Evolutionary conservation across 1,140 invertebrate species (phyloP).

Genomic region (Pachypeltis micranthus): DNA sequence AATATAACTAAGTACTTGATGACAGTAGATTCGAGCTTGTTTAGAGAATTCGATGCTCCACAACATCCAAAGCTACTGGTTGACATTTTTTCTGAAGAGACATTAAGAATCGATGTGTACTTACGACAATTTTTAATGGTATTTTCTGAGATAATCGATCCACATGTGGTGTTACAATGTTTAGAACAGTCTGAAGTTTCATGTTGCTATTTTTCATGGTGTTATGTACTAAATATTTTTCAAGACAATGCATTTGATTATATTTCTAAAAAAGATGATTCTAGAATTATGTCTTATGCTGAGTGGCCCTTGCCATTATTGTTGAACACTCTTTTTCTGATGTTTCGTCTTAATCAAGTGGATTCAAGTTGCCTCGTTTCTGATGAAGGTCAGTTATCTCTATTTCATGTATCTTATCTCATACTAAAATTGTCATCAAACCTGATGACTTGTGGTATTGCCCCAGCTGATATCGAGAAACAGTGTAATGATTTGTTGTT

Average conservation of each 20-base stretch:
- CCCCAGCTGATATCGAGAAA: conserved; percentile 6
- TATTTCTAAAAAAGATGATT: conserved; percentile 19
- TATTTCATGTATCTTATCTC: conserved; percentile 27
- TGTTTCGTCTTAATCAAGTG: conserved; percentile 29
- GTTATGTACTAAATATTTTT: conserved; percentile 25
- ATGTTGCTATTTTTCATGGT: conserved; percentile 27
- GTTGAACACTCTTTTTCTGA: conserved; percentile 29
- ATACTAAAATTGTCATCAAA: conserved; percentile 27
- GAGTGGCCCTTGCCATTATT: conserved; percentile 27
- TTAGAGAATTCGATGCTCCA: conserved; percentile 6
- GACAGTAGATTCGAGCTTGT: conserved; percentile 8
- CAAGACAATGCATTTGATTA: conserved; percentile 24
- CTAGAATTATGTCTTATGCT: conserved; percentile 16
- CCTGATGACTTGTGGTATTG: conserved; percentile 18
- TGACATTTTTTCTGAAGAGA: conserved; percentile 20
- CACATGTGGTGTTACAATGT: conserved; percentile 22
- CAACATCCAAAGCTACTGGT: conserved; percentile 24
- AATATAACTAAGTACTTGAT: conserved; percentile 22
- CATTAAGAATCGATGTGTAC: conserved; percentile 24
- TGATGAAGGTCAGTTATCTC: conserved; percentile 21
- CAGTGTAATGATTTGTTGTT: conserved; percentile 28
- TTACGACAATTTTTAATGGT: conserved; percentile 26
- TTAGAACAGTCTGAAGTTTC: conserved; percentile 21
- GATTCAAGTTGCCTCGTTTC: conserved; percentile 27
- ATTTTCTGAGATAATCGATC: conserved; percentile 27